Conservation (phyloP, 2,888 invertebrate species). For the Stictocephala bisonia region DNA sequence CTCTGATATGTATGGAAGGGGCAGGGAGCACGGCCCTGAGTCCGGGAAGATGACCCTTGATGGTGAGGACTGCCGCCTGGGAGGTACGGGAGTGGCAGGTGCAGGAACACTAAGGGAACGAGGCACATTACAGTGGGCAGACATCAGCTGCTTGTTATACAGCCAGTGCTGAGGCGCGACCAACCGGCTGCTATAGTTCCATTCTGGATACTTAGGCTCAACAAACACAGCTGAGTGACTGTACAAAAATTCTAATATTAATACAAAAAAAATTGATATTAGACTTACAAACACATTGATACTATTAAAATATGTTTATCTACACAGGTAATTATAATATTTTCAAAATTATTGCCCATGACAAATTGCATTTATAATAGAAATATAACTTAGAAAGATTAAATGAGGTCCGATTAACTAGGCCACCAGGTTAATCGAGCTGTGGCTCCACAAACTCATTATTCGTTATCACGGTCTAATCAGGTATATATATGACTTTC, state of each 20-base stretch:
- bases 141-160: constrained; percentile 60
- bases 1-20: constrained; percentile 67
- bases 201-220: constrained; percentile 66
- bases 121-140: constrained; percentile 54
- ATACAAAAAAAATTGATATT: background rate
- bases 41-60: constrained; percentile 58
- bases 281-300: too few relatives aligned
- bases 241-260: constrained; percentile 27
- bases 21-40: constrained; percentile 58
- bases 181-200: constrained; percentile 67
- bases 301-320: too few relatives aligned
- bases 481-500: too few relatives aligned
- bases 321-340: too few relatives aligned
- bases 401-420: too few relatives aligned
- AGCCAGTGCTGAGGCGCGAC: constrained; percentile 62
- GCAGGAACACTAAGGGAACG: constrained; percentile 56
- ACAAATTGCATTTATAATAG: too few relatives aligned
- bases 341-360: too few relatives aligned
- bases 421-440: too few relatives aligned
- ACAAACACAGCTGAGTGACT: constrained; percentile 67
- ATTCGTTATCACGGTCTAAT: too few relatives aligned
- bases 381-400: too few relatives aligned
- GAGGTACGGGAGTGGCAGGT: constrained; percentile 44
- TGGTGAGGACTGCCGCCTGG: constrained; percentile 56
- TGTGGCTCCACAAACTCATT: too few relatives aligned